Base-by-base conservation (phyloP, 2,113 vertebrate species). In the Scomber scombrus region DNA sequence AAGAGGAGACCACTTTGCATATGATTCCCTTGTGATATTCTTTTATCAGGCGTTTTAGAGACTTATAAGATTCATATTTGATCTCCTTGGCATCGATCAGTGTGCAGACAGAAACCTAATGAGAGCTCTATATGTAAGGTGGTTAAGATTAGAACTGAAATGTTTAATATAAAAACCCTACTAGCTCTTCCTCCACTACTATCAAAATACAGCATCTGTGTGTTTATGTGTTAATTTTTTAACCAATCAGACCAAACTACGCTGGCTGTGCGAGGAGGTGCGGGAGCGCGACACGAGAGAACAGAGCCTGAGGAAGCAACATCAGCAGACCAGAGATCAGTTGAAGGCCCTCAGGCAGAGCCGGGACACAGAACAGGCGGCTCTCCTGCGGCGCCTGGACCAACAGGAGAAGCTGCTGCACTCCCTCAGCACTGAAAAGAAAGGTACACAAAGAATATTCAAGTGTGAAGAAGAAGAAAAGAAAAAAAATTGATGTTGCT, bases 231-330 rank as follows among this genome's bases (percentile, higher is more conserved):
- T 76, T 31, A 51, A 23, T 78, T 31, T 40, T 26, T 26, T 26
- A 26, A 45, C 43, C 47, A 19, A 21, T 40, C 75, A 95, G 94
- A 90, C 83, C 6, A 94, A 94, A 82, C 84, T 95, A 0, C 91
- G 90, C 29, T 99, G 97, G 97, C 93, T 99, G 46, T 96, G 96
- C n/a, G 96, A 97, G 84, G 97, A 99, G 81, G 91, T 96, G 86
- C 95, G 90, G 26, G 97, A 98, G 75, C 91, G 94, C 54, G 95
- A 95, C 71, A 91, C 31, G 26, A 94, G 92, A 82, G 96, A 97
- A 71, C 93, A 93, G 80, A 96, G 89, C 49, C 88, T 97, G 19
- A 93, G 87, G 72, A 92, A 85, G 58, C 94, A 93, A 65, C 89
- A 97, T 9, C 89, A 94, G 47, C 94, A 96, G 76, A 94, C 93